Evolutionary conservation across 23 tunicate species (phyloP).

Genomic region (Botrylloides violaceus): DNA sequence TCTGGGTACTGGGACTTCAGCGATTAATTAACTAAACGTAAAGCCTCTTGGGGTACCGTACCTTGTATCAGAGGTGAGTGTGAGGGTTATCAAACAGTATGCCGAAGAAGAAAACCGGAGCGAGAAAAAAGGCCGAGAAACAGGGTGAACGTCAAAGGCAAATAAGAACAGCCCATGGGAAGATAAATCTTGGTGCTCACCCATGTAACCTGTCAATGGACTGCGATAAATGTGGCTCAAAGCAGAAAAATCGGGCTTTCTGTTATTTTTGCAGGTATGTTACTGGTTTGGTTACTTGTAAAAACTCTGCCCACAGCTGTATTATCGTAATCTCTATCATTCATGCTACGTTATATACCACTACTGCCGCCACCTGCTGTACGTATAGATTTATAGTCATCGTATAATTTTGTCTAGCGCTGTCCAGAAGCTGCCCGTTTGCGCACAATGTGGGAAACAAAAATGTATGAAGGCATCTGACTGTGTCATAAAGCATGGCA

Average conservation of each 20-base stretch:
- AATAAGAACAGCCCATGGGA: conserved; percentile 40
- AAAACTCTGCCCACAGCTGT: no score
- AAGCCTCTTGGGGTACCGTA: no score
- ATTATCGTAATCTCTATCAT: no score
- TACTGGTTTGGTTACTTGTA: no score
- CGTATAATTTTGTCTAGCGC: neutral
- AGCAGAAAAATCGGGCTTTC: conserved; percentile 92
- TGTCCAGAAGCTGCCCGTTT: conserved; percentile 76
- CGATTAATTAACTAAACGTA: no score
- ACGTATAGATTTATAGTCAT: neutral
- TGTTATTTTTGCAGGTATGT: conserved; percentile 65
- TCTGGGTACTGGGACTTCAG: no score
- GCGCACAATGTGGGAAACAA: conserved; percentile 95
- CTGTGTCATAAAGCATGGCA: conserved; percentile 66
- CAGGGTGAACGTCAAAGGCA: conserved; percentile 88
- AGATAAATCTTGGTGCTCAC: conserved; percentile 31
- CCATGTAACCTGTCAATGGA: conserved; percentile 86
- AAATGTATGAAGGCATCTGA: conserved; percentile 82
- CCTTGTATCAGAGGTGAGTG: no score
- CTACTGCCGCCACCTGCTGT: no score
- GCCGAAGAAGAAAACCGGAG: conserved; percentile 98
- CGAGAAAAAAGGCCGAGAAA: conserved; percentile 94
- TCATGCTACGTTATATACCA: no score
- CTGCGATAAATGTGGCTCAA: conserved; percentile 73
- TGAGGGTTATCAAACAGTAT: no score